Percentiles rank a stretch among this genome's conserved stretches.
phyloP scores from a whole-genome alignment of 2,113 vertebrate species.

The Shinisaurus crocodilurus region DNA sequence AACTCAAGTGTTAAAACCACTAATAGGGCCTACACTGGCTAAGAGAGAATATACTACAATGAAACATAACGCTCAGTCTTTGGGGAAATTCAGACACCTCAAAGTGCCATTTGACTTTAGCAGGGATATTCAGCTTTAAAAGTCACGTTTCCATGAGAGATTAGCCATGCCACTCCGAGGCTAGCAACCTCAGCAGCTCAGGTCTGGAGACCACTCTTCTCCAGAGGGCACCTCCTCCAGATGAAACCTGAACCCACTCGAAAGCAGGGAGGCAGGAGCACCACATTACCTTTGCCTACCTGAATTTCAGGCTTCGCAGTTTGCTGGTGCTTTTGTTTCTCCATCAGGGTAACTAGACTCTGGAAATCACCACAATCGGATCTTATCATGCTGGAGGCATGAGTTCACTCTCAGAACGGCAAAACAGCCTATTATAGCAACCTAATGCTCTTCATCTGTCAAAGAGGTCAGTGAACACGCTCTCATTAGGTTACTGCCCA shows the following conservation, averaged over 20 bases:
- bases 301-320: background rate
- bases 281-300: background rate
- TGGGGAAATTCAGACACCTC: background rate
- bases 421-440: background rate
- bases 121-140: no score
- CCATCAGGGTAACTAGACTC: background rate
- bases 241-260: background rate
- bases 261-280: background rate
- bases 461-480: background rate
- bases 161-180: rapidly evolving
- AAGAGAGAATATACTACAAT: background rate
- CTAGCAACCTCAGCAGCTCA: background rate
- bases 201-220: rapidly evolving
- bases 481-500: rapidly evolving
- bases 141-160: background rate
- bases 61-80: background rate
- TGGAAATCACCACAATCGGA: background rate
- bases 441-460: background rate
- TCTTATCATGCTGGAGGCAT: rapidly evolving
- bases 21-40: background rate
- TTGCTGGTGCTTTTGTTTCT: background rate
- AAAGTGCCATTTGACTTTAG: background rate
- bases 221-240: background rate
- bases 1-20: background rate
- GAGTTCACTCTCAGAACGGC: background rate